phyloP scores from a whole-genome alignment of 2,797 vertebrate species.

The Enteromius anoplus region DNA sequence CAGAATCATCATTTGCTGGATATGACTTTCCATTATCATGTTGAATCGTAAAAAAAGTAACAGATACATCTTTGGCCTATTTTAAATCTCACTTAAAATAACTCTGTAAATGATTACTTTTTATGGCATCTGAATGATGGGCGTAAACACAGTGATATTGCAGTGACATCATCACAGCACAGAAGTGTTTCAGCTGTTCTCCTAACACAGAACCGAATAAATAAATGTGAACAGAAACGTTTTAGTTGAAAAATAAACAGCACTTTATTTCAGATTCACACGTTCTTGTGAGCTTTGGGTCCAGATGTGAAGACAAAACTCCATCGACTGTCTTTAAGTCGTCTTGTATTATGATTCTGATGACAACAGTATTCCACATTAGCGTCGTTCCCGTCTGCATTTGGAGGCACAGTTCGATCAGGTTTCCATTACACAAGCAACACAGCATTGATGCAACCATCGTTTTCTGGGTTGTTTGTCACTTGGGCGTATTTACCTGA shows the following conservation, averaged over 20 bases:
- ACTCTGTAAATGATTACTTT: slow-evolving; percentile 18
- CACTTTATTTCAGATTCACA: slow-evolving; percentile 34
- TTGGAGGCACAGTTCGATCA: slow-evolving; percentile 57
- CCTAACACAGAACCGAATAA: background rate
- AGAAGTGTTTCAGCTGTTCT: background rate
- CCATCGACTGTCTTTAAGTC: background rate
- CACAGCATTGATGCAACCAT: slow-evolving; percentile 96
- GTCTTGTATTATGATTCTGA: background rate
- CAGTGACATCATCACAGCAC: background rate
- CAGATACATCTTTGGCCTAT: background rate
- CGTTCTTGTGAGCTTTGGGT: slow-evolving; percentile 1
- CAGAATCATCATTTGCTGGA: background rate
- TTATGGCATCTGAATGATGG: background rate
- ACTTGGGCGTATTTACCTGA: slow-evolving; percentile 97
- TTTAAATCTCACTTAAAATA: background rate
- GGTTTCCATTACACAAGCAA: slow-evolving; percentile 84
- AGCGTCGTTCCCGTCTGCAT: slow-evolving; percentile 2
- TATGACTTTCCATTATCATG: background rate
- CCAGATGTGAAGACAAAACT: background rate
- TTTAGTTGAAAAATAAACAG: slow-evolving; percentile 35
- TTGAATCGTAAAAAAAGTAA: background rate
- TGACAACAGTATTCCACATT: background rate
- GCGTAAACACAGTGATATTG: too few species aligned
- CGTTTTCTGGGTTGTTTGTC: slow-evolving; percentile 98
- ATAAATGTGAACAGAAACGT: background rate